Base-by-base conservation (phyloP, 2,797 vertebrate species). In the Sebastes iracundus region DNA sequence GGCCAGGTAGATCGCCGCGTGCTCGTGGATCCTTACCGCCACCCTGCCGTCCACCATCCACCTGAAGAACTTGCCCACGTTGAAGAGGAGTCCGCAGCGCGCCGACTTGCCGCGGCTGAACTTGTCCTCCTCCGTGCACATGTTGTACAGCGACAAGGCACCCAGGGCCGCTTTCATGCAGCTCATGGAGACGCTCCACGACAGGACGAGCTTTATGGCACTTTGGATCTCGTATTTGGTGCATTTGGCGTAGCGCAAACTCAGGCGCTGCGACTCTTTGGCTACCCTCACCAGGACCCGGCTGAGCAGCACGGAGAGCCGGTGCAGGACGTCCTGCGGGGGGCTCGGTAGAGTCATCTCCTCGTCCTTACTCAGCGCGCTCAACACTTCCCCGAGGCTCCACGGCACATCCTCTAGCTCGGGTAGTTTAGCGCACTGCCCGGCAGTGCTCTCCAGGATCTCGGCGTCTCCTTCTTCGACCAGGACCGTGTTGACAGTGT, bases 341-440 rank as follows among this genome's bases (percentile, higher is more conserved):
- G 95, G 92, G 56, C 76, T 85, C 79, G 89, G 94, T 42, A 92
- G 91, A 79, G 92, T 93, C 90, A 90, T 91, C 94, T 94, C 95
- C 75, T 93, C 93, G 92, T 95, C 96, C 93, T 94, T 96, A 92
- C 93, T 94, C 87, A 99, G 95, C 83, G 97, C 96, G 82, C 91
- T 95, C 94, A 96, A 97, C 94, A 98, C 96, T 91, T 99, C 98
- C 93, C 96, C 97, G 93, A 98, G 96, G 93, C 96, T 98, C 98
- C 98, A 99, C 86, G 98, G 98, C 85, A 98, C 97, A 95, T 99
- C 97, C 95, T 99, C 98, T 94, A 98, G 97, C 96, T 99, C 98
- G 94, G 98, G 97, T 95, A 99, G 97, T 95, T 97, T 97, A 87
- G 97, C 95, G 95, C 98, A 99, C 95, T 97, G 97, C 81, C 94